Evolutionary conservation across 2,797 vertebrate genomes (phyloP), one percentile per base, ranked within the genome.

Genomic region (Ctenopoma multispine): DNA sequence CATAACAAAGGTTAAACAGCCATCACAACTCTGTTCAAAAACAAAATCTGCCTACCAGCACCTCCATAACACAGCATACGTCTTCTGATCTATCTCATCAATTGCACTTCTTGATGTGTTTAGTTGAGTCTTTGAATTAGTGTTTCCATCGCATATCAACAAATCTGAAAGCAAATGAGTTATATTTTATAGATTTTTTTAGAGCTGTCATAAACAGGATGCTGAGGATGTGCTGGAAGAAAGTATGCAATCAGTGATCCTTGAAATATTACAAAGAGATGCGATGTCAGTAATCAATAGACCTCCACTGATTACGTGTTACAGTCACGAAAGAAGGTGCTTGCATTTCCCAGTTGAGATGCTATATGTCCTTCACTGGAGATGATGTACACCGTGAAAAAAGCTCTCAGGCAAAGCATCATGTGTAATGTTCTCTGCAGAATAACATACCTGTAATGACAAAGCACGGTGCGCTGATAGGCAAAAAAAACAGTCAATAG

Each of bases 381-480:
- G 75, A 72, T 77, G 70, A 84, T 63, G 29, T 63, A 66, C 41
- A 18, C 67, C 64, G 31, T n/a, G 13, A 59, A 41, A 53, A 68
- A 72, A 64, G 69, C 63, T 69, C 64, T 63, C 18, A 17, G 36
- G 36, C 0, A 13, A 3, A 38, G 36, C 36, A 38, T 38, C 12
- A 69, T 66, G 59, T 56, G 41, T 77, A 59, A 69, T 81, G 75
- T 61, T 80, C 53, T 63, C 75, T 62, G 47, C 56, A 75, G 70
- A 83, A 43, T 75, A 59, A 64, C 57, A 80, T 48, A 55, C n/a
- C 50, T 55, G 64, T 59, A 76, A 83, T 72, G 80, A 79, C 72
- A 59, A 48, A 74, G 66, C 63, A 54, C 70, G 78, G 59, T 78
- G 81, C 5, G 2, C 62, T 82, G 54, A 24, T 51, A 15, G 40